Conservation (phyloP, 2,888 invertebrate species). For the Ormyrus nitidulus region DNA sequence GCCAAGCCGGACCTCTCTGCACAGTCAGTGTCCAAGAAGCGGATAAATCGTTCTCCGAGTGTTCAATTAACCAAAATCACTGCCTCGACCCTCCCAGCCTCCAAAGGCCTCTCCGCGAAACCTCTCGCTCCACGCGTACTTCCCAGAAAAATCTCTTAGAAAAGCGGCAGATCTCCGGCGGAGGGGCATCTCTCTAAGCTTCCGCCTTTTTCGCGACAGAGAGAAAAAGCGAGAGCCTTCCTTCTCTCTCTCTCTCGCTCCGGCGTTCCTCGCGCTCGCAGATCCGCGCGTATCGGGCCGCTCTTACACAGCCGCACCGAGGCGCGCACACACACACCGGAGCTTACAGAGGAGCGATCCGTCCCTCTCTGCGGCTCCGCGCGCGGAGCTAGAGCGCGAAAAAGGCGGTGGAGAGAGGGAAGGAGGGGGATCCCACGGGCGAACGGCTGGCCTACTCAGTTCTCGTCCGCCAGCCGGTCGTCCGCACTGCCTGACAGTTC, state of each 20-base stretch:
- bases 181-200: not conserved
- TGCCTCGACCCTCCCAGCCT: no score
- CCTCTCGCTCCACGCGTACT: not conserved
- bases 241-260: not conserved
- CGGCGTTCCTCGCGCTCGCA: not conserved
- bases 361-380: not conserved
- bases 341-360: not conserved
- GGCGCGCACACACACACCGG: no score
- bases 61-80: no score
- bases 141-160: conserved; percentile 2
- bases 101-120: no score
- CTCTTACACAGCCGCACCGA: no score
- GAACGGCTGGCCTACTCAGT: conserved; percentile 73
- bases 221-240: conserved; percentile 48
- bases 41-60: no score
- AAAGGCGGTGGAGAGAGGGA: conserved; percentile 59
- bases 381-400: conserved; percentile 54
- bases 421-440: conserved; percentile 61
- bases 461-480: conserved; percentile 72
- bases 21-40: no score
- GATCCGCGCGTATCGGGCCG: no score
- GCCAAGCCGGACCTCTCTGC: no score
- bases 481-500: conserved; percentile 61
- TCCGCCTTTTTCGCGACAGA: conserved; percentile 37
- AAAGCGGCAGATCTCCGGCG: not conserved